Evolutionary conservation across 1,140 invertebrate species (phyloP).

Genomic region (Bathynomus jamesi): DNA sequence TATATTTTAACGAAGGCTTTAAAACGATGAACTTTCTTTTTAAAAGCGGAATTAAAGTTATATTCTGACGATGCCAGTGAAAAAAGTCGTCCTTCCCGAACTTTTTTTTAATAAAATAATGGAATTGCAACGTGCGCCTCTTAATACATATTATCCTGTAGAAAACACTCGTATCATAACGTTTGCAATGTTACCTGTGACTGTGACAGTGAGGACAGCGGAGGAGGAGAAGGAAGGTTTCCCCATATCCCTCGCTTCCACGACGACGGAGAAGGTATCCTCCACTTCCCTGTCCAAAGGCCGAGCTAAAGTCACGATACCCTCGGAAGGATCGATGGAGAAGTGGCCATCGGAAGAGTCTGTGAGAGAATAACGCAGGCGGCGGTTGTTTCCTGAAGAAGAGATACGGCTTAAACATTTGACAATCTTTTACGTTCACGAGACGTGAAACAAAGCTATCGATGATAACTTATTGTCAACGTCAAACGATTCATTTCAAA

Average conservation of each 20-base stretch:
- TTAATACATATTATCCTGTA: too few relatives aligned
- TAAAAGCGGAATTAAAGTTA: too few relatives aligned
- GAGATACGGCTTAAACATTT: not conserved
- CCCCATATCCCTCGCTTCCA: constrained; percentile 22
- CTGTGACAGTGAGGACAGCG: constrained; percentile 21
- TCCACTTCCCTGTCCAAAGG: constrained; percentile 18
- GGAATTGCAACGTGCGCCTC: too few relatives aligned
- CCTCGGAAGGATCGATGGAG: constrained; percentile 69
- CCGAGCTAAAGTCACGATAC: constrained; percentile 62
- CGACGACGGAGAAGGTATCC: constrained; percentile 24
- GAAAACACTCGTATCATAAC: too few relatives aligned
- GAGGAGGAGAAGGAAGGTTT: constrained; percentile 22
- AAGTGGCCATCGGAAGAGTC: constrained; percentile 33
- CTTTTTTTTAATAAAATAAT: too few relatives aligned
- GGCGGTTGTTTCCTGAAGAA: constrained; percentile 20
- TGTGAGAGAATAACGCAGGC: constrained; percentile 23
- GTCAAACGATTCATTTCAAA: not conserved
- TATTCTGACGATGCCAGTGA: too few relatives aligned
- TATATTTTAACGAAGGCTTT: too few relatives aligned
- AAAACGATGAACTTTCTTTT: too few relatives aligned
- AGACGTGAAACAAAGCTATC: not conserved
- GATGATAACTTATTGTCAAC: not conserved
- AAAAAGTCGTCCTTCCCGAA: too few relatives aligned
- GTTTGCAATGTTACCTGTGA: too few relatives aligned
- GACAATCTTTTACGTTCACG: too few relatives aligned